phyloP scores from a whole-genome alignment of 2,888 invertebrate species.

The Apocheima hispidaria region DNA sequence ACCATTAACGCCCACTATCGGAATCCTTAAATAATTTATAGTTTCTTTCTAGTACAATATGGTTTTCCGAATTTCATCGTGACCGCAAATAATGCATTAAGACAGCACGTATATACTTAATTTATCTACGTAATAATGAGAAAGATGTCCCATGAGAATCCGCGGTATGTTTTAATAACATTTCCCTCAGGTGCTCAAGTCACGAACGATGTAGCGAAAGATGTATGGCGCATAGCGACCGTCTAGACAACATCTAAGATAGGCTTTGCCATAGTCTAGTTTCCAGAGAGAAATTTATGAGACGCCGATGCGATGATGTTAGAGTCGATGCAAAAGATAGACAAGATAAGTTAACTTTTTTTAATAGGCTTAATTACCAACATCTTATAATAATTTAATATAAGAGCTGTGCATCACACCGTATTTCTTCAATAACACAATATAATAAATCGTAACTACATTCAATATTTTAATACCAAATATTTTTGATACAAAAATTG shows the following conservation, averaged over 20 bases:
- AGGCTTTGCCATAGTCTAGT: slow-evolving; percentile 19
- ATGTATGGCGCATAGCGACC: slow-evolving; percentile 12
- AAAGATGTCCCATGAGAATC: slow-evolving; percentile 61
- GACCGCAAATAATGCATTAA: slow-evolving; percentile 23
- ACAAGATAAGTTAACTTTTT: too few relatives aligned
- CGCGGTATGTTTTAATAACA: slow-evolving; percentile 70
- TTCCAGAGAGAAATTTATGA: slow-evolving; percentile 28
- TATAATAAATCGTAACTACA: too few relatives aligned
- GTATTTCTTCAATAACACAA: too few relatives aligned
- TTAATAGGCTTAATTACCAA: too few relatives aligned
- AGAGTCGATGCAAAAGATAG: slow-evolving; percentile 15
- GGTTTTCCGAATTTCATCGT: slow-evolving; percentile 35
- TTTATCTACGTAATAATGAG: slow-evolving; percentile 21
- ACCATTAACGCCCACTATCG: slow-evolving; percentile 44
- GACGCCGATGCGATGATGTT: slow-evolving; percentile 7
- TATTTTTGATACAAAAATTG: too few relatives aligned
- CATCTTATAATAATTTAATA: too few relatives aligned
- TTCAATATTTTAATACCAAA: too few relatives aligned
- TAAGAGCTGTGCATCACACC: too few relatives aligned
- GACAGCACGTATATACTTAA: slow-evolving; percentile 5
- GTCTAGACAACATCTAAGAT: slow-evolving; percentile 23
- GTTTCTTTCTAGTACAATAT: slow-evolving; percentile 40
- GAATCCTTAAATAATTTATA: slow-evolving; percentile 42
- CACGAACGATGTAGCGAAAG: slow-evolving; percentile 15
- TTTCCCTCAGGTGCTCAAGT: slow-evolving; percentile 43